Evolutionary conservation across 2,888 invertebrate species (phyloP).

Genomic region (Altica lythri): DNA sequence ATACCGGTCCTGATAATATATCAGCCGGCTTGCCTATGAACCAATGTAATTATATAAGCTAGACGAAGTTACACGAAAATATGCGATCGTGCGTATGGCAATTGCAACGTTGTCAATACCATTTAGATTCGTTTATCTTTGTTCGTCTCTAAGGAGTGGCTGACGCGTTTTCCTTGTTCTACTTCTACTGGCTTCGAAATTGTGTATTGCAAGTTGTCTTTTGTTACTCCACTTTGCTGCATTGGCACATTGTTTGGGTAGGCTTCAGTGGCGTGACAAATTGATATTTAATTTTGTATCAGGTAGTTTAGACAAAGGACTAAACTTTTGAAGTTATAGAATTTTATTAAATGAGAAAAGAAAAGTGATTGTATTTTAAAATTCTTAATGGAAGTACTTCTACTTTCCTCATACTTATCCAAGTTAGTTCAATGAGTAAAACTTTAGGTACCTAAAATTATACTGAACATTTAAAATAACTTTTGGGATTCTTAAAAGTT

Average conservation of each 20-base stretch:
- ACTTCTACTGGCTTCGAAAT: slow-evolving; percentile 26
- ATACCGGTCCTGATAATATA: slow-evolving; percentile 11
- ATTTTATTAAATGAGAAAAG: too few species aligned
- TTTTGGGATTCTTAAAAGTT: too few species aligned
- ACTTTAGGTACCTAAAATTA: too few species aligned
- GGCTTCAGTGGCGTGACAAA: slow-evolving; percentile 24
- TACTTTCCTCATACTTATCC: too few species aligned
- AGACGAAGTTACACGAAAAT: slow-evolving; percentile 25
- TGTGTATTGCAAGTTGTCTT: slow-evolving; percentile 26
- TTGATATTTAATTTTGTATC: too few species aligned
- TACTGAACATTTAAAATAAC: too few species aligned
- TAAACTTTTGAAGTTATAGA: too few species aligned
- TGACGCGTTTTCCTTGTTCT: slow-evolving; percentile 19
- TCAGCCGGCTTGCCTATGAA: slow-evolving; percentile 38
- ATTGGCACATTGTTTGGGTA: slow-evolving; percentile 30
- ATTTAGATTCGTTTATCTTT: slow-evolving; percentile 23
- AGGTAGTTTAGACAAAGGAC: too few species aligned
- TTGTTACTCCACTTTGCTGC: slow-evolving; percentile 21
- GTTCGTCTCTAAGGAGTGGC: slow-evolving; percentile 15
- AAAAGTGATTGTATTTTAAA: too few species aligned
- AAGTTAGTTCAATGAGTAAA: too few species aligned
- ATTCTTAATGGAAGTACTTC: too few species aligned
- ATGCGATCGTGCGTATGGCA: slow-evolving; percentile 26
- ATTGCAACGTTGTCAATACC: slow-evolving; percentile 33
- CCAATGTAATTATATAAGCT: slow-evolving; percentile 44